Conservation (phyloP, 2,888 invertebrate genomes). For the Aleiodes leptofemur region DNA sequence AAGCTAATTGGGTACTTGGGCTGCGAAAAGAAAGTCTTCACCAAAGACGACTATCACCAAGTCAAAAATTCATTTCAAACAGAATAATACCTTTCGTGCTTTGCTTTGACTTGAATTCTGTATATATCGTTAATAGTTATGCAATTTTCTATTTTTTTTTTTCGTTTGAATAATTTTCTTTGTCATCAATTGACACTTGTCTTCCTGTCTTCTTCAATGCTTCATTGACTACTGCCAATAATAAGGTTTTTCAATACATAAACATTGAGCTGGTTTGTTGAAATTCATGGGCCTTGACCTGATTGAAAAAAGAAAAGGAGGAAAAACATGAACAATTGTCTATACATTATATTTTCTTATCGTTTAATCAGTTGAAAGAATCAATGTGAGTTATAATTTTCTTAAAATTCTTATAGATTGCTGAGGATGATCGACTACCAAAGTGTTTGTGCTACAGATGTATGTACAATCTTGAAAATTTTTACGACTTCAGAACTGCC, state of each 20-base stretch:
- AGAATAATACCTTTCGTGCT: slow-evolving; percentile 22
- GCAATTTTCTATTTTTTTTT: slow-evolving; percentile 14
- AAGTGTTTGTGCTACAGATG: slow-evolving; percentile 76
- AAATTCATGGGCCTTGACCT: slow-evolving; percentile 63
- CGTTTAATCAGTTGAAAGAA: slow-evolving; percentile 20
- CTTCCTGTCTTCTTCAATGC: slow-evolving; percentile 33
- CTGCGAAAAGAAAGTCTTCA: slow-evolving; percentile 38
- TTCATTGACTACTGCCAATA: slow-evolving; percentile 22
- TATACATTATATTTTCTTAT: slow-evolving; percentile 18
- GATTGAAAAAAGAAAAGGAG: slow-evolving; percentile 59
- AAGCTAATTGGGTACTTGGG: slow-evolving; percentile 32
- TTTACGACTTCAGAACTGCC: slow-evolving; percentile 75
- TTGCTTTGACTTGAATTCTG: slow-evolving; percentile 9
- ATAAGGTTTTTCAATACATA: slow-evolving; percentile 34
- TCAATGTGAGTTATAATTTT: background rate
- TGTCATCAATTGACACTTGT: slow-evolving; percentile 26
- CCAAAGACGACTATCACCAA: background rate
- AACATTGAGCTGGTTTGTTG: slow-evolving; percentile 49
- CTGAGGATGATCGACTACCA: slow-evolving; percentile 74
- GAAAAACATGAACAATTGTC: slow-evolving; percentile 45
- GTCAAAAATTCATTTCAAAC: slow-evolving; percentile 10
- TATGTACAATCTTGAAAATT: slow-evolving; percentile 76
- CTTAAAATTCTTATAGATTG: slow-evolving; percentile 68
- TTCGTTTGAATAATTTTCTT: slow-evolving; percentile 12
- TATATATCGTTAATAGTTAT: slow-evolving; percentile 14